Base-by-base conservation (phyloP, 1,140 invertebrate species). In the Cherax destructor region DNA sequence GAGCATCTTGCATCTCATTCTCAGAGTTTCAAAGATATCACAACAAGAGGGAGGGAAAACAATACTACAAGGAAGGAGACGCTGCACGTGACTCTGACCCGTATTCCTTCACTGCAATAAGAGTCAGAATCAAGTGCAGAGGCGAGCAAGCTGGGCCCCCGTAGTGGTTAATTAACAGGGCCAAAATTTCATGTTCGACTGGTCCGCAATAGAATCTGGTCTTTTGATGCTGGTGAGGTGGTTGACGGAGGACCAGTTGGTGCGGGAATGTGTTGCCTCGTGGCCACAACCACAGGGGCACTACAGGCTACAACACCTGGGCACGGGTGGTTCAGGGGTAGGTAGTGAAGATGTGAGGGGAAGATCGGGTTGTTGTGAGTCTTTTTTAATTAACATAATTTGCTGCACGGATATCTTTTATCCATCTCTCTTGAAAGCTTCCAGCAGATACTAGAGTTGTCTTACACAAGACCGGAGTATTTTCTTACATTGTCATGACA, bases 181-280 rank as follows among this genome's bases (percentile, higher is more conserved):
- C 86, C 86, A 88, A 69, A 88, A 88, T 88, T 88, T 88, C 86
- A 88, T 80, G 86, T 88, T 88, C 86, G 86, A 88, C 86, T 88
- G 86, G 76, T 65, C 59, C n/a, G 86, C 86, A 88, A 88, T 88
- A 88, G 86, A 88, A 88, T 80, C 86, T 88, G 47, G 86, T 88
- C 86, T 88, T 88, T 88, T 88, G 86, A 88, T 80, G 86, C 76
- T 88, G 76, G 50, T 88, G 50, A 88, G 86, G 86, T 65, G 59
- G 77, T 56, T 52, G 84, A 76, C 49, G 72, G 69, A 83, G 80
- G 80, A 30, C 80, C 80, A 56, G 80, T 61, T 10, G 21, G 56
- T 7, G 21, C 4, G 77, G 56, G 56, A 16, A 10, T 49, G 30
- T 52, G 50, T 16, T 81, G 49, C 79, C 79, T 56, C 24, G 79